A percentile compares a stretch with the other conserved stretches of the same genome.
These are phyloP conservation scores for Ctenoplectra terminalis DNA, from an alignment of 1,140 invertebrate genomes.

Conservation along the genomic window DNA sequence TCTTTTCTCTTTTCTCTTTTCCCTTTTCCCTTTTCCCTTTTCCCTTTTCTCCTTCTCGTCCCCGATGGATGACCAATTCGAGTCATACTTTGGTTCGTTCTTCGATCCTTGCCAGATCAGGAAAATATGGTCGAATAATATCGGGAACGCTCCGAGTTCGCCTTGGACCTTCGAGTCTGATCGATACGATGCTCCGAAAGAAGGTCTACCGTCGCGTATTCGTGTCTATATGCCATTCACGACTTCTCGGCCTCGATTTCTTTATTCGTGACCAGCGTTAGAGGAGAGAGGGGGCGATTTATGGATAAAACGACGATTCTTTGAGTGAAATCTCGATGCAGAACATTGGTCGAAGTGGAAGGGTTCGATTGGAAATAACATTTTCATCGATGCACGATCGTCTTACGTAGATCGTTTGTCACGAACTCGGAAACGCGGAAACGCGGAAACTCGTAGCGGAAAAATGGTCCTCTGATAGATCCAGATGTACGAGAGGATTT, in stretches of 20 bases:
- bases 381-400: constrained; percentile 7
- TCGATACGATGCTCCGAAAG: neutral
- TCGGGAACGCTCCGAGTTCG: neutral
- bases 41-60: too few relatives aligned
- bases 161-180: neutral
- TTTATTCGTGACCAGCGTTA: neutral
- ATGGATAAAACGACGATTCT: neutral
- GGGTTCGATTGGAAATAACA: neutral
- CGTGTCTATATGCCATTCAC: neutral
- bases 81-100: neutral
- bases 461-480: too few relatives aligned
- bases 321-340: neutral
- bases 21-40: too few relatives aligned
- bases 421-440: neutral
- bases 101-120: neutral
- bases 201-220: neutral
- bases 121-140: neutral
- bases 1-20: too few relatives aligned
- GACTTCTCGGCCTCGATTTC: neutral
- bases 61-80: too few relatives aligned
- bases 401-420: constrained; percentile 30
- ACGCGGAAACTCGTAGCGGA: neutral
- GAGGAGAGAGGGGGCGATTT: neutral
- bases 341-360: neutral
- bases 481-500: too few relatives aligned